Percentiles rank a stretch among this genome's conserved stretches.
phyloP scores from a whole-genome alignment of 2,888 invertebrate species.

The Tiliacea citrago region DNA sequence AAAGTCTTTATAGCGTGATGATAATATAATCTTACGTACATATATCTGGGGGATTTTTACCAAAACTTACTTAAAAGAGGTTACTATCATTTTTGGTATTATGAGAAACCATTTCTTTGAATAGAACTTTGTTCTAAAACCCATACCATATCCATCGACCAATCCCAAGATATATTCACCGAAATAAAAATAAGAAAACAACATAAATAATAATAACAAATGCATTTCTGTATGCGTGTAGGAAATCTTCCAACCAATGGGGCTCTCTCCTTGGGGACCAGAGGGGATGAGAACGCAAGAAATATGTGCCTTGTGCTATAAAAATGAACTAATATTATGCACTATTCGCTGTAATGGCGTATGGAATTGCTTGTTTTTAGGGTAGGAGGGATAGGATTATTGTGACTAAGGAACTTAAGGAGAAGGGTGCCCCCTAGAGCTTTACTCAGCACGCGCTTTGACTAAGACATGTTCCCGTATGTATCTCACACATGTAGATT shows the following conservation, averaged over 20 bases:
- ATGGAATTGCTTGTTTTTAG: slow-evolving; percentile 51
- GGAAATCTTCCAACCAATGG: slow-evolving; percentile 72
- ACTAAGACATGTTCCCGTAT: background rate
- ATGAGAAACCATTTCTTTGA: background rate
- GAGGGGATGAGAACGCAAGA: slow-evolving; percentile 74
- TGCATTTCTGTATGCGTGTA: slow-evolving; percentile 78
- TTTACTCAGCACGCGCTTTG: background rate
- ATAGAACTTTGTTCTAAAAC: background rate
- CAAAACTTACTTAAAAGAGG: background rate
- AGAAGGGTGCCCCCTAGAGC: background rate
- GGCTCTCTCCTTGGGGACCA: slow-evolving; percentile 78
- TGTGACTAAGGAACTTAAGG: slow-evolving; percentile 1
- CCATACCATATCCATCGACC: background rate
- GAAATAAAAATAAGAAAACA: slow-evolving; percentile 26
- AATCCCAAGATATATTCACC: background rate
- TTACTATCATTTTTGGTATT: background rate
- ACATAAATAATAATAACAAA: slow-evolving; percentile 82
- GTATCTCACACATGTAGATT: background rate
- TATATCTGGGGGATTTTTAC: background rate
- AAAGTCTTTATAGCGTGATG: background rate
- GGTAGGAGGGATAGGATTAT: slow-evolving; percentile 19
- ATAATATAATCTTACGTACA: no score
- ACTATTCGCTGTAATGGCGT: slow-evolving; percentile 78
- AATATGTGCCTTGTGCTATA: slow-evolving; percentile 81
- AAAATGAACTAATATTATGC: slow-evolving; percentile 89